phyloP scores from a whole-genome alignment of 2,888 invertebrate species.

The Prenolepis imparis region DNA sequence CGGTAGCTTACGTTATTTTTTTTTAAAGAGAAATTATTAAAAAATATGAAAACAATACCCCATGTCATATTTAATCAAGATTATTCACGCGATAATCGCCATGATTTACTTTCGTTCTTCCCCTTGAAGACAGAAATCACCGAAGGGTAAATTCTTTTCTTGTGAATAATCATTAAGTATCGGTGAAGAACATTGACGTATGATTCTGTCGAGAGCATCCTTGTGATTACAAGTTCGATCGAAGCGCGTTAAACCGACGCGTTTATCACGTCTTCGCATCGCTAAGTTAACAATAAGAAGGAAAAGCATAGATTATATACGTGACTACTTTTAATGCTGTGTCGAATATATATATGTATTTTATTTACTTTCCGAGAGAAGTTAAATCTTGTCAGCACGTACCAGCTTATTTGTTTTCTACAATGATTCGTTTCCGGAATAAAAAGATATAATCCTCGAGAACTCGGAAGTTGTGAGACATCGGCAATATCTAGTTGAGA shows the following conservation, averaged over 20 bases:
- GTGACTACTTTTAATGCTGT: slow-evolving; percentile 13
- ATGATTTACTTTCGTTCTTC: background rate
- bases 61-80: background rate
- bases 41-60: background rate
- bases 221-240: slow-evolving; percentile 41
- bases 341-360: background rate
- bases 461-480: slow-evolving; percentile 36
- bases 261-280: slow-evolving; percentile 41
- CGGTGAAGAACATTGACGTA: slow-evolving; percentile 68
- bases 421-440: slow-evolving; percentile 31
- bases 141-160: slow-evolving; percentile 52
- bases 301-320: background rate
- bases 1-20: background rate
- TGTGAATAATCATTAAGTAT: slow-evolving; percentile 76
- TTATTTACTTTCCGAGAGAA: background rate
- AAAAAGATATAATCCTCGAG: slow-evolving; percentile 25
- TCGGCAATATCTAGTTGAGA: slow-evolving; percentile 50
- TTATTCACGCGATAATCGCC: slow-evolving; percentile 4
- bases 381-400: background rate
- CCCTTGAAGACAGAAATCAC: slow-evolving; percentile 45
- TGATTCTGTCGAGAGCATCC: slow-evolving; percentile 42
- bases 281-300: background rate
- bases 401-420: slow-evolving; percentile 14
- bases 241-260: slow-evolving; percentile 61
- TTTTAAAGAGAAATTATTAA: background rate